Conservation (phyloP, 2,888 invertebrate genomes). For the Tribolium freemani region DNA sequence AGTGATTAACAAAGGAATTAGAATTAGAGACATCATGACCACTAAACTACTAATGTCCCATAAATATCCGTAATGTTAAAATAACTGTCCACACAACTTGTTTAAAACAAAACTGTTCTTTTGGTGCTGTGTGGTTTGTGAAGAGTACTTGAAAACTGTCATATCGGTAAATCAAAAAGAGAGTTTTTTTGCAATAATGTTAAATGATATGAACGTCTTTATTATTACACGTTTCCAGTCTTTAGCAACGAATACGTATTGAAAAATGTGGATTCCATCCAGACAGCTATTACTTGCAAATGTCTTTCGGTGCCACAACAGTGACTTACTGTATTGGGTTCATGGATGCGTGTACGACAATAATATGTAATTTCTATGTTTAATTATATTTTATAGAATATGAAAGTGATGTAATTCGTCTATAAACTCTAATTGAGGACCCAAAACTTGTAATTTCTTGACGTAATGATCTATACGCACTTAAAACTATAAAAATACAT, state of each 20-base stretch:
- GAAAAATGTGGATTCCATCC: constrained; percentile 40
- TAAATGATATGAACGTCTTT: constrained; percentile 32
- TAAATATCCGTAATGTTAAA: constrained; percentile 4
- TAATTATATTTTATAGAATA: constrained; percentile 50
- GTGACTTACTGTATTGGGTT: constrained; percentile 31
- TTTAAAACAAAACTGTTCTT: neutral
- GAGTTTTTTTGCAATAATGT: constrained; percentile 37
- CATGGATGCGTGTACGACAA: constrained; percentile 44
- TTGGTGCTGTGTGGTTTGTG: constrained; percentile 4
- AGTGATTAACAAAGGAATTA: constrained; percentile 30
- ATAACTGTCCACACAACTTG: constrained; percentile 22
- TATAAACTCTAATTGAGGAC: constrained; percentile 38
- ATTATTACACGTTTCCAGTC: constrained; percentile 50
- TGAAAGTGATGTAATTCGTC: constrained; percentile 50
- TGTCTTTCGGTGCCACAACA: neutral
- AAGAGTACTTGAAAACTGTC: constrained; percentile 30
- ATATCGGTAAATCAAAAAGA: constrained; percentile 22
- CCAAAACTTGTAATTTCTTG: constrained; percentile 28
- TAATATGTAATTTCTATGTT: constrained; percentile 49
- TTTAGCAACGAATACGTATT: constrained; percentile 50
- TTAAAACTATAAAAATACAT: neutral
- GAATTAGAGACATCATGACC: constrained; percentile 15
- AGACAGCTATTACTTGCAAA: constrained; percentile 27
- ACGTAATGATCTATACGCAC: constrained; percentile 26
- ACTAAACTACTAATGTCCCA: constrained; percentile 12